phyloP scores from a whole-genome alignment of 2,797 vertebrate species.

The Sebastolobus alascanus region DNA sequence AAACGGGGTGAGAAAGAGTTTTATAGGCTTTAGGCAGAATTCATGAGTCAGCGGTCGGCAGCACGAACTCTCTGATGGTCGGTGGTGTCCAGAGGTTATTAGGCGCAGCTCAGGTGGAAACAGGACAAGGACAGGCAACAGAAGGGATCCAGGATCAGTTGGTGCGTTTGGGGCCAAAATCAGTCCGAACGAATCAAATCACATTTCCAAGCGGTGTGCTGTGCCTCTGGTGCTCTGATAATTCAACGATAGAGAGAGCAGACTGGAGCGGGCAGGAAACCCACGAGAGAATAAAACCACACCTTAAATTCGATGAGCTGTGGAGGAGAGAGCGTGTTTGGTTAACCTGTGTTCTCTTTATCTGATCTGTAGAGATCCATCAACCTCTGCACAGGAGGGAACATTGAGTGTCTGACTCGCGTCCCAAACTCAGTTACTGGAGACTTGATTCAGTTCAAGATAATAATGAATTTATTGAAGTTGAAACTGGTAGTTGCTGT shows the following conservation, averaged over 20 bases:
- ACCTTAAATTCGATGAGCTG: constrained; percentile 19
- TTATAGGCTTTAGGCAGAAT: neutral
- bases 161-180: constrained; percentile 3
- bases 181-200: constrained; percentile 47
- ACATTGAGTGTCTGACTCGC: neutral
- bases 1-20: neutral
- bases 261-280: constrained; percentile 1
- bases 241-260: neutral
- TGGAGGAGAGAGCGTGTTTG: neutral
- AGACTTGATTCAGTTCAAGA: neutral
- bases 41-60: neutral
- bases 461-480: neutral
- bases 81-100: neutral
- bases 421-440: neutral
- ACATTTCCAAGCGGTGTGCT: neutral
- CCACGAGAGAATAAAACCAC: neutral
- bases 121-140: constrained; percentile 5
- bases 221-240: constrained; percentile 1
- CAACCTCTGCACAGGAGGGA: neutral
- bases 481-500: neutral
- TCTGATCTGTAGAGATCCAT: constrained; percentile 4
- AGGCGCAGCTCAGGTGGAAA: constrained; percentile 17
- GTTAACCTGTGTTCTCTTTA: neutral
- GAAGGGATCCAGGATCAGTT: constrained; percentile 11
- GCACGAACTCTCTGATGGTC: neutral